Base-by-base conservation (phyloP, 2,888 invertebrate species). In the Aphodius granarius region DNA sequence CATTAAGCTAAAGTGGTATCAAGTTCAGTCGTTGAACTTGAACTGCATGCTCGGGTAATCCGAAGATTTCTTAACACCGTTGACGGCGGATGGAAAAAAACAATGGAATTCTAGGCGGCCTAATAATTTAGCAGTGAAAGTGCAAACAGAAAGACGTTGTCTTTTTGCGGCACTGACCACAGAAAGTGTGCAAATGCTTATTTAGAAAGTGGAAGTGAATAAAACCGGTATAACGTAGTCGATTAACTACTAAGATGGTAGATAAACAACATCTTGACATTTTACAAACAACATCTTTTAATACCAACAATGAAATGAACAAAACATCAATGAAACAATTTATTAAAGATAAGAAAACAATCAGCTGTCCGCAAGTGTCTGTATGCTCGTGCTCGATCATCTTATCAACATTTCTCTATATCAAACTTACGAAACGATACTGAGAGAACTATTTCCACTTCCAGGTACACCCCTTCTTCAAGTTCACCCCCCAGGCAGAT, bases 401-500 rank as follows among this genome's bases (percentile, higher is more conserved):
- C n/a, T n/a, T n/a, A n/a, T n/a, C n/a, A n/a, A n/a, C n/a, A n/a
- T n/a, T n/a, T n/a, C n/a, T n/a, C n/a, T n/a, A n/a, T n/a, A n/a
- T n/a, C n/a, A n/a, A n/a, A n/a, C n/a, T 0, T 43, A 13, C 13
- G 6, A 43, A 43, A 13, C 43, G 43, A 43, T 43, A 9, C 43
- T 43, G 43, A 43, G 13, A 43, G 70, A 74, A 68, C n/a, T 62
- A 65, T 76, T 75, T 77, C 17, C 73, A 65, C 66, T 84, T 85
- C 80, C 93, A 95, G 86, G 94, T 97, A 20, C 97, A 97, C 87
- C 97, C 97, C 0, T 93, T 96, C 86, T 95, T 95, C 88, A 94
- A 95, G 88, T 97, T 97, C 86, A 97, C 97, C 0, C 97, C 97
- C 0, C 97, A 96, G 87, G 96, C 96, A 0, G 95, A 95, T 84